Percentiles rank a stretch among this genome's conserved stretches.
Evolutionary conservation across 2,888 invertebrate genomes (phyloP).

Genomic region (Ferrisia virgata): DNA sequence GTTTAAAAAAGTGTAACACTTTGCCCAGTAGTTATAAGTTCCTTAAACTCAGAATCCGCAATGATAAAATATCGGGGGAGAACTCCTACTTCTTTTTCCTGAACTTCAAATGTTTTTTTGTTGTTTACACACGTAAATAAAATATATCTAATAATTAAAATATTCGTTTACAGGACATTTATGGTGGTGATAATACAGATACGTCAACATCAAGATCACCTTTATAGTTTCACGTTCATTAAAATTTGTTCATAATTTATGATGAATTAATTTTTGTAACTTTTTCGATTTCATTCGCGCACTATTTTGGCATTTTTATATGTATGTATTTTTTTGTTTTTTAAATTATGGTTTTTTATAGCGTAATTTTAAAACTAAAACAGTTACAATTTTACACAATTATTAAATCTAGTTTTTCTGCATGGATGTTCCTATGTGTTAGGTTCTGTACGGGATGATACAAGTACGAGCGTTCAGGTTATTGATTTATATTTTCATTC

Average conservation of each 20-base stretch:
- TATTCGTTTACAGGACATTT: background rate
- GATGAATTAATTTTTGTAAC: background rate
- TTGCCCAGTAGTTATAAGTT: no score
- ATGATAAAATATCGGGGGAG: no score
- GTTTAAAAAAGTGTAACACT: no score
- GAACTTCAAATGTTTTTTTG: no score
- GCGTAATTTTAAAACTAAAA: background rate
- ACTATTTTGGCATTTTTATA: conserved; percentile 23
- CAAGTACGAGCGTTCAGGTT: background rate
- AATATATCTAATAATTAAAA: no score
- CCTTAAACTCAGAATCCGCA: no score
- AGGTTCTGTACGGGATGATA: background rate
- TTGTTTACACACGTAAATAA: no score
- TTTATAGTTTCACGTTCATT: conserved; percentile 29
- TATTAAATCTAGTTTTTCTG: background rate
- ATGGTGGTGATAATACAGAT: background rate
- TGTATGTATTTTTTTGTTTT: background rate
- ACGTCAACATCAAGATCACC: conserved; percentile 15
- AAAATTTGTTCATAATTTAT: conserved; percentile 11
- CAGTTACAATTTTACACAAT: background rate
- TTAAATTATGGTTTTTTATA: background rate
- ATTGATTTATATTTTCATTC: background rate
- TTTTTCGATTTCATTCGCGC: conserved; percentile 30
- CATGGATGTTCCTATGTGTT: background rate
- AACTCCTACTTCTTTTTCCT: no score